Evolutionary conservation across 1,140 invertebrate genomes (phyloP).

Genomic region (Ctenoplectra terminalis): DNA sequence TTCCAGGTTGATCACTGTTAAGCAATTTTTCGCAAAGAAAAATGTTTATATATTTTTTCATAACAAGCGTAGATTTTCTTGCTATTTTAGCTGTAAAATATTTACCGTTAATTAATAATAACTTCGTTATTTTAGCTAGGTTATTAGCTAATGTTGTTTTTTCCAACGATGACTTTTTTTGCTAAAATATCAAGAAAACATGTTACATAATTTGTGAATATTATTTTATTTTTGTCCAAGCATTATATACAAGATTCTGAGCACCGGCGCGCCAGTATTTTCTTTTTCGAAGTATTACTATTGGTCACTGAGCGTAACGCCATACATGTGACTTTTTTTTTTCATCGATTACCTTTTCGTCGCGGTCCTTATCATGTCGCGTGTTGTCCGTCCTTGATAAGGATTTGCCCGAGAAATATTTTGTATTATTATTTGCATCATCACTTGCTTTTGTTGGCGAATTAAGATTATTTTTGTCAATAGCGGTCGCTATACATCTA

Average conservation of each 20-base stretch:
- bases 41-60: constrained; percentile 52
- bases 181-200: constrained; percentile 57
- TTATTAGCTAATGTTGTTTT: constrained; percentile 29
- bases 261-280: constrained; percentile 53
- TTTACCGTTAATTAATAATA: constrained; percentile 35
- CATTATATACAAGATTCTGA: constrained; percentile 20
- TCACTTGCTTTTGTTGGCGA: constrained; percentile 6
- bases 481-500: constrained; percentile 29
- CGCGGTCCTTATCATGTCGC: constrained; percentile 52
- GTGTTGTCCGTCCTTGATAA: constrained; percentile 62
- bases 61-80: constrained; percentile 48
- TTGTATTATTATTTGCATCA: constrained; percentile 38
- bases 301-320: constrained; percentile 41
- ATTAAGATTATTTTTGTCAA: constrained; percentile 30
- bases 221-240: constrained; percentile 56
- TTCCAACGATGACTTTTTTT: neutral
- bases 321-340: constrained; percentile 35
- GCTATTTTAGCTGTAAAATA: constrained; percentile 48
- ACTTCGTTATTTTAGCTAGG: constrained; percentile 34
- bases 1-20: constrained; percentile 53
- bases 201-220: constrained; percentile 48
- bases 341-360: constrained; percentile 42
- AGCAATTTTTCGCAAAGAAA: constrained; percentile 32
- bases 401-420: constrained; percentile 47
- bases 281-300: constrained; percentile 61